These are phyloP conservation scores for Mylabris sibirica DNA, from an alignment of 2,888 invertebrate species.

Conservation along the genomic window DNA sequence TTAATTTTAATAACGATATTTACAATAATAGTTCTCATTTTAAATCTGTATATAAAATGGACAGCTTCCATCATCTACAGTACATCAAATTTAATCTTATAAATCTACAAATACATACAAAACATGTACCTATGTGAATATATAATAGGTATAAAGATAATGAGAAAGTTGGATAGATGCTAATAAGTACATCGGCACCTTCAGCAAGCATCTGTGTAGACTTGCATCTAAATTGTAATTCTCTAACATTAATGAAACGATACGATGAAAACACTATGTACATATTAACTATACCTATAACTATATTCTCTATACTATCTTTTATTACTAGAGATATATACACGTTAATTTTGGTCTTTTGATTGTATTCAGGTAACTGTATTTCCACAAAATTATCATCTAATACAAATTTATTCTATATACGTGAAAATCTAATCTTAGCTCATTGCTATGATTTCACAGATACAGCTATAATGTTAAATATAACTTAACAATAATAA, in stretches of 20 bases:
- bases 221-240: conserved; percentile 16
- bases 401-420: neutral
- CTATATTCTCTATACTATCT: neutral
- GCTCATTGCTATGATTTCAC: neutral
- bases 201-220: conserved; percentile 17
- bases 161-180: conserved; percentile 1
- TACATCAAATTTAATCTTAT: neutral
- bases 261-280: conserved; percentile 6
- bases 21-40: no score
- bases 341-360: conserved; percentile 2
- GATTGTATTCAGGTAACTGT: neutral
- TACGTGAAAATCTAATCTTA: neutral
- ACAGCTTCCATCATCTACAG: neutral
- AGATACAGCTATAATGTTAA: neutral
- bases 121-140: neutral
- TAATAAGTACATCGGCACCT: conserved; percentile 14
- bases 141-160: conserved; percentile 3
- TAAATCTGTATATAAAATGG: no score
- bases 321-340: neutral
- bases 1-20: no score
- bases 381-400: neutral
- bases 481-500: neutral
- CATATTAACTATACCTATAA: conserved; percentile 7
- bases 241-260: conserved; percentile 15
- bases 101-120: neutral